These are phyloP conservation scores for Antheraea mylitta DNA, from an alignment of 1,140 invertebrate genomes.

Conservation along the genomic window DNA sequence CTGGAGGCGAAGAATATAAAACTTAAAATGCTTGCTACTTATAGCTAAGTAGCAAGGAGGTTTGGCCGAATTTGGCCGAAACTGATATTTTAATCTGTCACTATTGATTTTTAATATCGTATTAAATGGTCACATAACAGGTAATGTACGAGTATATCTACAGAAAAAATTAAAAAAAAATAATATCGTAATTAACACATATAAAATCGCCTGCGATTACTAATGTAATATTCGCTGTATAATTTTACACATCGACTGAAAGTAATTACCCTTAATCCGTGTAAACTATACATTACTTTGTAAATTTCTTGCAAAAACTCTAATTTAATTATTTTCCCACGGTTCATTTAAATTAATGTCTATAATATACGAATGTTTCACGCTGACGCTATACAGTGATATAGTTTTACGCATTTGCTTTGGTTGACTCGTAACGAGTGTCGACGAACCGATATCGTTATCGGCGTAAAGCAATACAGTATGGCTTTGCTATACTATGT, in stretches of 20 bases:
- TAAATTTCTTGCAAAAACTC: slow-evolving; percentile 9
- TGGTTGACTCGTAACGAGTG: slow-evolving; percentile 28
- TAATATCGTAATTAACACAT: neutral
- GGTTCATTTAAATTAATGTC: slow-evolving; percentile 23
- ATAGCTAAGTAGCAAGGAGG: too few species aligned
- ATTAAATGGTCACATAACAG: too few species aligned
- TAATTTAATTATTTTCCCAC: slow-evolving; percentile 23
- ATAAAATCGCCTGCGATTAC: neutral
- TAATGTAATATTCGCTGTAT: too few species aligned
- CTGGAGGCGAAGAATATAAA: too few species aligned
- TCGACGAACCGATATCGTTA: slow-evolving; percentile 61
- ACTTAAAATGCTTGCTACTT: too few species aligned
- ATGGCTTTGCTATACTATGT: slow-evolving; percentile 7
- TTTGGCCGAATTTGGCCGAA: too few species aligned
- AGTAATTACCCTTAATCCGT: slow-evolving; percentile 4
- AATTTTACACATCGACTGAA: neutral
- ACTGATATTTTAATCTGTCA: too few species aligned
- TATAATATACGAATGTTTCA: slow-evolving; percentile 3
- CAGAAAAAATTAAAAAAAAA: too few species aligned
- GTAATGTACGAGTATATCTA: neutral
- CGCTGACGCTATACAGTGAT: slow-evolving; percentile 15
- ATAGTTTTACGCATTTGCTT: slow-evolving; percentile 21
- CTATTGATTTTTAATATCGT: too few species aligned
- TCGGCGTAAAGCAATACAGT: slow-evolving; percentile 23
- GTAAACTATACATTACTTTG: slow-evolving; percentile 9